These are phyloP conservation scores for Mantis religiosa DNA, from an alignment of 2,888 invertebrate genomes.

Conservation along the genomic window DNA sequence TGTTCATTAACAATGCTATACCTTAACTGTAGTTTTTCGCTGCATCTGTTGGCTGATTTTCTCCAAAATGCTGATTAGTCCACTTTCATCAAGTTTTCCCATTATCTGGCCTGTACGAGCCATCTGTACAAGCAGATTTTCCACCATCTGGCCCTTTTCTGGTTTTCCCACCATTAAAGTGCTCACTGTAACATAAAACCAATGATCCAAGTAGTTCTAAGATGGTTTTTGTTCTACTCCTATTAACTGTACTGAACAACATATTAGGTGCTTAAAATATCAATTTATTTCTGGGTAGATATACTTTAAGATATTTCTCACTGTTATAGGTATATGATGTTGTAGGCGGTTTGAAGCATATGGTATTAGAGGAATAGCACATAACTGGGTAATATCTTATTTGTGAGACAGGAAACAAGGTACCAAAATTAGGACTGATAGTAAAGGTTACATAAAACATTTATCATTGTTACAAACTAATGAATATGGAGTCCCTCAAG, in stretches of 20 bases:
- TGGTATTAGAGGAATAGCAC: no score
- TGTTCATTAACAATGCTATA: conserved; percentile 31
- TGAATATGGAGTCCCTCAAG: no score
- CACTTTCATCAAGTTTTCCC: conserved; percentile 77
- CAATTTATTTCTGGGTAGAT: no score
- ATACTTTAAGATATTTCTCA: no score
- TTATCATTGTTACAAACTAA: no score
- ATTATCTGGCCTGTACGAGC: conserved; percentile 85
- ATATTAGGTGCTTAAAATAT: no score
- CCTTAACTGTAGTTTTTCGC: conserved; percentile 71
- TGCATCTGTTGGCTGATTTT: conserved; percentile 81
- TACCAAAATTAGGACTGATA: no score
- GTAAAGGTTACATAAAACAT: no score
- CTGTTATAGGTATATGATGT: no score
- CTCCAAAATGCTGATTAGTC: conserved; percentile 79
- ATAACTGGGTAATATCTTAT: no score
- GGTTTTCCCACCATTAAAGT: conserved; percentile 91
- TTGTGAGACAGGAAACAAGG: no score
- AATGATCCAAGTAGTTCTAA: background rate
- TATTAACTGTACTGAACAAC: background rate
- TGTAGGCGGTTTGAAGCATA: no score
- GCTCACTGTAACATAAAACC: conserved; percentile 64
- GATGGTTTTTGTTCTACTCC: background rate
- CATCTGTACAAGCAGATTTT: conserved; percentile 92
- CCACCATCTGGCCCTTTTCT: conserved; percentile 92